These are phyloP conservation scores for Steinernema feltiae DNA, from an alignment of 1,140 invertebrate species.

Conservation along the genomic window DNA sequence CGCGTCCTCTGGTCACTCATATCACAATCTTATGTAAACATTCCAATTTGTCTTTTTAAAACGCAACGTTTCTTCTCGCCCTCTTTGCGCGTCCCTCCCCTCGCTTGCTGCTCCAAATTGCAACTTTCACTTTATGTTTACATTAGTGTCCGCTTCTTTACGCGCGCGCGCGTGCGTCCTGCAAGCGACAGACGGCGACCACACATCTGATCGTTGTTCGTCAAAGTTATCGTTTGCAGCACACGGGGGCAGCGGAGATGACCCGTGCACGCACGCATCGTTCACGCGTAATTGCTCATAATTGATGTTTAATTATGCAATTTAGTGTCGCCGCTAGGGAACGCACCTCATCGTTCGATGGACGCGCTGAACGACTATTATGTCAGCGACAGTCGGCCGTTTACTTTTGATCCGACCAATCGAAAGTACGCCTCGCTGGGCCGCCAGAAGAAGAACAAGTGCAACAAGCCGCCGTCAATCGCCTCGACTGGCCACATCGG, in stretches of 20 bases:
- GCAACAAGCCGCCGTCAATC: background rate
- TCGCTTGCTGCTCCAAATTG: background rate
- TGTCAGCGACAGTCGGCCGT: slow-evolving; percentile 2
- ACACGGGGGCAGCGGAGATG: too few species aligned
- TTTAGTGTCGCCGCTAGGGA: slow-evolving; percentile 5
- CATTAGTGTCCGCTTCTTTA: background rate
- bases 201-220: background rate
- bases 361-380: slow-evolving; percentile 5
- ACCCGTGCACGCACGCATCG: too few species aligned
- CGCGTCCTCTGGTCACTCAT: background rate
- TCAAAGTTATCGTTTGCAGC: background rate
- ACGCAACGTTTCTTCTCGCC: too few species aligned
- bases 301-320: slow-evolving; percentile 7
- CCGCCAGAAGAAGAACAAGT: slow-evolving; percentile 2
- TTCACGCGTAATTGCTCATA: background rate
- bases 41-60: background rate
- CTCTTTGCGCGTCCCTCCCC: background rate
- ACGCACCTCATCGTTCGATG: background rate
- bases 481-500: slow-evolving; percentile 1
- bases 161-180: background rate
- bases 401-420: background rate
- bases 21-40: background rate
- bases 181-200: too few species aligned
- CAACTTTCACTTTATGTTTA: background rate
- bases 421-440: slow-evolving; percentile 1